These are phyloP conservation scores for Saturnia japonica DNA, from an alignment of 2,888 invertebrate genomes.

Conservation along the genomic window DNA sequence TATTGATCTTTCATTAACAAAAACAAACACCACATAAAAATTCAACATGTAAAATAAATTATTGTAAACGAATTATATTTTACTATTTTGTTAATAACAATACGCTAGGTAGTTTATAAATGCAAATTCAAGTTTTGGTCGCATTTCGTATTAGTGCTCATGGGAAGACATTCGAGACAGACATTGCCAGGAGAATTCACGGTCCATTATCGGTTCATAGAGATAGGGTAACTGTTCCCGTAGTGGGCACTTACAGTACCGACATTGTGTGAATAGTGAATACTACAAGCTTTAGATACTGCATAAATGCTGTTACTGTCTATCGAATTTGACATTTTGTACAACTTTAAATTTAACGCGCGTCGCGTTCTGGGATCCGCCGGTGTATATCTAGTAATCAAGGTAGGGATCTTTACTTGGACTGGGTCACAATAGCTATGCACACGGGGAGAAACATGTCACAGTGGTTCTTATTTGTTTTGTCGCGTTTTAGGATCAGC, in stretches of 20 bases:
- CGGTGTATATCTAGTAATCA: no score
- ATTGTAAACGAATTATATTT: background rate
- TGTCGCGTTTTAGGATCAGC: no score
- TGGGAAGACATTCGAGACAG: slow-evolving; percentile 46
- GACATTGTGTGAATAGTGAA: slow-evolving; percentile 48
- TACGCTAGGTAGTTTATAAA: background rate
- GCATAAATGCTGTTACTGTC: slow-evolving; percentile 36
- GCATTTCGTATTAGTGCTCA: slow-evolving; percentile 29
- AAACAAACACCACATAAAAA: background rate
- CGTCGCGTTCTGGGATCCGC: no score
- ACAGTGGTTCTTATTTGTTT: no score
- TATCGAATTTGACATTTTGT: slow-evolving; percentile 19
- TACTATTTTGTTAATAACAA: background rate
- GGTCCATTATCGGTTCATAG: slow-evolving; percentile 69
- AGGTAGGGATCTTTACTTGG: no score
- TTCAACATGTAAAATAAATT: background rate
- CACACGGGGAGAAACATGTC: no score
- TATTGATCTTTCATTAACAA: background rate
- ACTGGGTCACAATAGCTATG: no score
- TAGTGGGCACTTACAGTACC: slow-evolving; percentile 61
- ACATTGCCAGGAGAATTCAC: slow-evolving; percentile 69
- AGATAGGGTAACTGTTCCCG: slow-evolving; percentile 66
- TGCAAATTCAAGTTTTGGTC: slow-evolving; percentile 19
- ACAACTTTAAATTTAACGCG: background rate
- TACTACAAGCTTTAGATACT: slow-evolving; percentile 28